Conservation (phyloP, 2,113 vertebrate genomes). For the Symphodus melops region DNA sequence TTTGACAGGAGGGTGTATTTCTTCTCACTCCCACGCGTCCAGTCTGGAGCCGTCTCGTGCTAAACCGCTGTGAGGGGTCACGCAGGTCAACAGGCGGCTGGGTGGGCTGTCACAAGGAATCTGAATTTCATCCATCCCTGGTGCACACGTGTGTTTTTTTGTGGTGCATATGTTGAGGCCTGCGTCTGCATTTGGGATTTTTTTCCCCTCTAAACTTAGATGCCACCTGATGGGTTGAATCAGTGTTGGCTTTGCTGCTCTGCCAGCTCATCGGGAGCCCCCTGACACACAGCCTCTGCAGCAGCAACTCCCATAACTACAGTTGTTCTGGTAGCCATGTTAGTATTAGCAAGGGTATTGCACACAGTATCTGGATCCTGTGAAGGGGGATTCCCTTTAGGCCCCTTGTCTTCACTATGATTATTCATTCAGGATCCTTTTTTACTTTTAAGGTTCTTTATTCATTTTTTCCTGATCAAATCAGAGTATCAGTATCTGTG, state of each 20-base stretch:
- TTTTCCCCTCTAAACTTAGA: slow-evolving; percentile 26
- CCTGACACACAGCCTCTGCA: slow-evolving; percentile 45
- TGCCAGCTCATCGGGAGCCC: slow-evolving; percentile 50
- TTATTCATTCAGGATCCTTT: too few species aligned
- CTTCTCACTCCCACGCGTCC: slow-evolving; percentile 24
- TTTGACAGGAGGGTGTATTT: slow-evolving; percentile 14
- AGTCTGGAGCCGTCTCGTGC: slow-evolving; percentile 24
- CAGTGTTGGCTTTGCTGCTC: slow-evolving; percentile 43
- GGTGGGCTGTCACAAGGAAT: slow-evolving; percentile 58
- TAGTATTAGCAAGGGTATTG: neutral
- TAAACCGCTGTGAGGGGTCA: slow-evolving; percentile 39
- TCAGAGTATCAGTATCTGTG: too few species aligned
- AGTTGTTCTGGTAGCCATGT: neutral
- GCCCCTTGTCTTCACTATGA: too few species aligned
- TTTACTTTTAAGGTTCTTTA: too few species aligned
- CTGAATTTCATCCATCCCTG: slow-evolving; percentile 64
- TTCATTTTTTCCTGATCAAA: too few species aligned
- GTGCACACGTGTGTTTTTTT: neutral
- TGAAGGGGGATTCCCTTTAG: too few species aligned
- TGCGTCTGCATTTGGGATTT: slow-evolving; percentile 4
- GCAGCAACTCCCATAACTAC: slow-evolving; percentile 48
- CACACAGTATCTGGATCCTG: too few species aligned
- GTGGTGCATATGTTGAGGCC: neutral
- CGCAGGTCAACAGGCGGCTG: slow-evolving; percentile 28
- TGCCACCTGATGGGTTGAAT: slow-evolving; percentile 60